These are phyloP conservation scores for Cheirogaleus major DNA, from an alignment of 2,797 vertebrate genomes.

Conservation along the genomic window DNA sequence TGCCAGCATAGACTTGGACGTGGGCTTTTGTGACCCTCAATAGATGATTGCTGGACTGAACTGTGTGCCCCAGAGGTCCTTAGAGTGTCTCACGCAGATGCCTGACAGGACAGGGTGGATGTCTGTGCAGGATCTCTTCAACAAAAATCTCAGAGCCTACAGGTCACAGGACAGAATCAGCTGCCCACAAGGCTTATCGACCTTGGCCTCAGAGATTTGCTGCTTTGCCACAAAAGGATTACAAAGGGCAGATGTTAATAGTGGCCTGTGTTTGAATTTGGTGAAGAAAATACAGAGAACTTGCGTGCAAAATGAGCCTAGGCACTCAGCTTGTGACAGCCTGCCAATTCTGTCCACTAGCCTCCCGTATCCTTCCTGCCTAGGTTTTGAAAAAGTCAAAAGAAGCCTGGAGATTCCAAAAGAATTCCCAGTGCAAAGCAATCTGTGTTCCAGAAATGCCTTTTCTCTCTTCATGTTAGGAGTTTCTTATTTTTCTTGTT, in stretches of 20 bases:
- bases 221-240: background rate
- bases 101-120: background rate
- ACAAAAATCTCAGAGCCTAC: background rate
- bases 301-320: background rate
- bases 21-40: background rate
- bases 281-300: slow-evolving; percentile 11
- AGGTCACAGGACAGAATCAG: background rate
- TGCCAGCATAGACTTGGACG: fast-evolving
- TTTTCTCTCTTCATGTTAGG: background rate
- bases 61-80: background rate
- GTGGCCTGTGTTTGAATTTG: background rate
- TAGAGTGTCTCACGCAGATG: fast-evolving
- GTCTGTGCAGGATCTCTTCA: background rate
- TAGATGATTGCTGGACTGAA: background rate
- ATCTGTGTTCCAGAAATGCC: background rate
- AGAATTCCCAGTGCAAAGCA: slow-evolving; percentile 25
- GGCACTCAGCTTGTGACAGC: background rate
- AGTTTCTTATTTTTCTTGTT: background rate
- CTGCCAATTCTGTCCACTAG: background rate
- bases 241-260: background rate
- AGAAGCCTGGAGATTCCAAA: background rate
- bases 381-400: background rate
- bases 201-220: background rate
- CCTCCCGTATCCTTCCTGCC: background rate
- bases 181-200: background rate